phyloP scores from a whole-genome alignment of 1,140 invertebrate genomes.

The Conus ventricosus region DNA sequence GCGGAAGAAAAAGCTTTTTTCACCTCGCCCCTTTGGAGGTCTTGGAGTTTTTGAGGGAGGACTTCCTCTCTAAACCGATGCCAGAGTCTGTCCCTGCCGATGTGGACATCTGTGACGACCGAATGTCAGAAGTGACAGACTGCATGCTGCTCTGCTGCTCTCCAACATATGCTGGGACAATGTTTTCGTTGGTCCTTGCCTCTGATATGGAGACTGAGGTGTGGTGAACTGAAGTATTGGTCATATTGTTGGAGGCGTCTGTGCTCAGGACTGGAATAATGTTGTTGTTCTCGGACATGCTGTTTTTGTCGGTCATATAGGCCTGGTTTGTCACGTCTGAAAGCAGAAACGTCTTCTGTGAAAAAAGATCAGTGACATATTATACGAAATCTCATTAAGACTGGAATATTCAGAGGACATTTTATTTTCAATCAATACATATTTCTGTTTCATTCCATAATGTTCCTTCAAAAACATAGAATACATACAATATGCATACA shows the following conservation, averaged over 20 bases:
- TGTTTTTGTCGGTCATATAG: not conserved
- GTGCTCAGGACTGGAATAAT: not conserved
- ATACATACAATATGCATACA: too few species aligned
- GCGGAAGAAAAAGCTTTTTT: slow-evolving; percentile 66
- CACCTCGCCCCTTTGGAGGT: slow-evolving; percentile 39
- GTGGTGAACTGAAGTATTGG: not conserved
- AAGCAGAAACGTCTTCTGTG: not conserved
- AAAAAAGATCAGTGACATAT: too few species aligned
- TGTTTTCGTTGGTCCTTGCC: not conserved
- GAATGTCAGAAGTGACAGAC: slow-evolving; percentile 15
- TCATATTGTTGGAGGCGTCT: not conserved
- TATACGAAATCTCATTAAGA: too few species aligned
- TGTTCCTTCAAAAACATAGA: too few species aligned
- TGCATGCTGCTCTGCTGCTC: not conserved
- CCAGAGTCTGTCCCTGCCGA: slow-evolving; percentile 51
- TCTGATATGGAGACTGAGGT: not conserved
- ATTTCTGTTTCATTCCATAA: too few species aligned
- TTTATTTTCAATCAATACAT: too few species aligned
- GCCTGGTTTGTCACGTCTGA: slow-evolving; percentile 8
- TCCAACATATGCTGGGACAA: not conserved
- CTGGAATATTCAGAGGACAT: too few species aligned
- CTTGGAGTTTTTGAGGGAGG: slow-evolving; percentile 35
- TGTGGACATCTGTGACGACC: slow-evolving; percentile 37
- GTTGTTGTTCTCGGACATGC: slow-evolving; percentile 1
- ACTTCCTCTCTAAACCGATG: slow-evolving; percentile 40